These are phyloP conservation scores for Tyrannus savana DNA, from an alignment of 2,113 vertebrate genomes.

Conservation along the genomic window DNA sequence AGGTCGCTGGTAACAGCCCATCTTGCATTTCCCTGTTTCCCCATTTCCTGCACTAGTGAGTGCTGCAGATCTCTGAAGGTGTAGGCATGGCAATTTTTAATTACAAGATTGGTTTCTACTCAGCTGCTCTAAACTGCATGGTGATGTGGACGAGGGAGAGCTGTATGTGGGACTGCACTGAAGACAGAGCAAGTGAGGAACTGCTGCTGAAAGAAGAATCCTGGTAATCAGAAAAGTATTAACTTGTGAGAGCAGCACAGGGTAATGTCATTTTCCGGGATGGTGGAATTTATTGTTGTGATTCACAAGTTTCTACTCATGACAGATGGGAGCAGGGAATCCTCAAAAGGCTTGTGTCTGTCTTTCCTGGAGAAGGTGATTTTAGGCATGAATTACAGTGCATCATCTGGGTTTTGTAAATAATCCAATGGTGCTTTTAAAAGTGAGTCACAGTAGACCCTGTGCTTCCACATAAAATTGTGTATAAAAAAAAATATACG, in stretches of 20 bases:
- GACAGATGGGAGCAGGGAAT: conserved; percentile 1
- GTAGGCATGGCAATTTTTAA: background rate
- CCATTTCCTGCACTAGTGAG: background rate
- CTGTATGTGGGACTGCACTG: background rate
- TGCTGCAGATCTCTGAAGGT: background rate
- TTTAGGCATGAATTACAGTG: conserved; percentile 14
- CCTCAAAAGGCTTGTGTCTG: background rate
- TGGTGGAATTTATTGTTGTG: background rate
- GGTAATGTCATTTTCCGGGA: conserved; percentile 12
- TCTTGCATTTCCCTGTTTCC: background rate
- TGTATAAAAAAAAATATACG: background rate
- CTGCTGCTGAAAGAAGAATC: background rate
- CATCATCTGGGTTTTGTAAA: conserved; percentile 2
- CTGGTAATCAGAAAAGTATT: conserved; percentile 44
- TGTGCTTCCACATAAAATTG: background rate
- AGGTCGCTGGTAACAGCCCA: background rate
- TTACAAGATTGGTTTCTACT: background rate
- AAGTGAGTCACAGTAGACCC: background rate
- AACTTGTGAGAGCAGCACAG: conserved; percentile 56
- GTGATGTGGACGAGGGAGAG: background rate
- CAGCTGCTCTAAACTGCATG: background rate
- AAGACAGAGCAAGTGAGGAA: background rate
- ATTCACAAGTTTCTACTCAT: background rate
- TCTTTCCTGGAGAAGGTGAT: background rate
- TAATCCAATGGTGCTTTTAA: conserved; percentile 48